phyloP scores from a whole-genome alignment of 1,140 invertebrate species.

The Drosophila pruinosa region DNA sequence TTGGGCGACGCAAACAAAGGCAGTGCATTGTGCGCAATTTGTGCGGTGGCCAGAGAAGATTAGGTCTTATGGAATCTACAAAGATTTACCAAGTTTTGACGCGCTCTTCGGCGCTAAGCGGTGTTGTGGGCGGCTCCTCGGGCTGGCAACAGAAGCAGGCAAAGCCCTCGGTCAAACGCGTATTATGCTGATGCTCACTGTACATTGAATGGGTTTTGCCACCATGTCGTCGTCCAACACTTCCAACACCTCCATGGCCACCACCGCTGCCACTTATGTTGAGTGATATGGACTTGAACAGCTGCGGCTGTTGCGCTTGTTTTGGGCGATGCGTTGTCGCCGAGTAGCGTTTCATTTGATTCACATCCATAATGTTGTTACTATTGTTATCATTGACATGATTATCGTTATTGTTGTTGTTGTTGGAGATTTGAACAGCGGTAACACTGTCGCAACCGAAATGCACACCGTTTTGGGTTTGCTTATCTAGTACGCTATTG shows the following conservation, averaged over 20 bases:
- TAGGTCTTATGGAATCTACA: background rate
- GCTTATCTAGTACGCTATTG: conserved; percentile 57
- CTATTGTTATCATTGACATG: conserved; percentile 33
- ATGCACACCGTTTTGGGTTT: conserved; percentile 55
- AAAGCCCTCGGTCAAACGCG: conserved; percentile 35
- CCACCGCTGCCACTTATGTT: conserved; percentile 20
- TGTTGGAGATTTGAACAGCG: background rate
- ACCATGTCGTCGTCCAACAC: conserved; percentile 3
- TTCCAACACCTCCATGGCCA: background rate
- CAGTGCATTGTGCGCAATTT: conserved; percentile 15
- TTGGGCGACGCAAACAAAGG: conserved; percentile 17
- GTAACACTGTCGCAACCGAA: conserved; percentile 29
- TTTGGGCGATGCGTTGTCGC: conserved; percentile 26
- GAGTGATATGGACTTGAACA: conserved; percentile 61
- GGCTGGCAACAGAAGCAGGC: conserved; percentile 66
- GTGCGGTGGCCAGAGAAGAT: background rate
- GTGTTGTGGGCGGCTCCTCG: conserved; percentile 2
- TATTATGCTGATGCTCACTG: background rate
- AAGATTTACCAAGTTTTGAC: conserved; percentile 39
- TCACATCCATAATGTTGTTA: conserved; percentile 37
- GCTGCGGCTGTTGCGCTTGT: conserved; percentile 34
- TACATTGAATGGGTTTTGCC: conserved; percentile 4
- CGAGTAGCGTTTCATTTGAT: conserved; percentile 59
- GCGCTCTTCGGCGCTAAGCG: background rate
- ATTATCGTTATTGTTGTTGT: conserved; percentile 7